Percentiles rank a stretch among this genome's conserved stretches.
Conservation (phyloP, 2,113 vertebrate genomes). For the Marmota monax region DNA sequence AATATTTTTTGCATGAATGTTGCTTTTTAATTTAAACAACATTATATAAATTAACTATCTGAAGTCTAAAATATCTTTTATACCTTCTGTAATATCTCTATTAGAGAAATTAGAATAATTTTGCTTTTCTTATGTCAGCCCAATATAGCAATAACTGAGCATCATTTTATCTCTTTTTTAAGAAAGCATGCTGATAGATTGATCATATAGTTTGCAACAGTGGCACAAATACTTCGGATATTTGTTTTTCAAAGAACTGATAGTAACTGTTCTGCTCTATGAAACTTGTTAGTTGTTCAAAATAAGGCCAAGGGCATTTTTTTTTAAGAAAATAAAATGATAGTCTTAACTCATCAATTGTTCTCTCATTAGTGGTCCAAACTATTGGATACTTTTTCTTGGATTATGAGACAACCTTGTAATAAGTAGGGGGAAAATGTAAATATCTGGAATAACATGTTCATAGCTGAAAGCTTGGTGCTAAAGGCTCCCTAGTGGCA, state of each 20-base stretch:
- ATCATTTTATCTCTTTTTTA: constrained; percentile 72
- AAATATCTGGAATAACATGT: constrained; percentile 79
- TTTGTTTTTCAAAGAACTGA: constrained; percentile 83
- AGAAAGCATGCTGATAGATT: constrained; percentile 58
- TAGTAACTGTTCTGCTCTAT: constrained; percentile 79
- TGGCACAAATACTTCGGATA: constrained; percentile 71
- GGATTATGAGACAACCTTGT: constrained; percentile 78
- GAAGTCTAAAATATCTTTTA: neutral
- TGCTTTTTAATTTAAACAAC: constrained; percentile 55
- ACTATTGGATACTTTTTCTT: constrained; percentile 65
- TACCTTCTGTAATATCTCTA: constrained; percentile 23
- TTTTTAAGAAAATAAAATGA: constrained; percentile 60
- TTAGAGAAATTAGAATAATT: constrained; percentile 58
- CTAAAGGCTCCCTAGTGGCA: constrained; percentile 76
- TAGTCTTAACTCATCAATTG: constrained; percentile 67
- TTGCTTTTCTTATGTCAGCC: constrained; percentile 2
- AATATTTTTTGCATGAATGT: constrained; percentile 34
- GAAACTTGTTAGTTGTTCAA: constrained; percentile 76
- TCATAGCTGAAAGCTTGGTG: constrained; percentile 64
- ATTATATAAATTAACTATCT: neutral
- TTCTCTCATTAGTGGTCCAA: constrained; percentile 71
- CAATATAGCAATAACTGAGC: neutral
- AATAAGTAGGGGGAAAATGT: constrained; percentile 62
- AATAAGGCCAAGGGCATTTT: constrained; percentile 58
- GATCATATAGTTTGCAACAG: constrained; percentile 72